Base-by-base conservation (phyloP, 2,888 invertebrate genomes). In the Chironomus riparius region DNA sequence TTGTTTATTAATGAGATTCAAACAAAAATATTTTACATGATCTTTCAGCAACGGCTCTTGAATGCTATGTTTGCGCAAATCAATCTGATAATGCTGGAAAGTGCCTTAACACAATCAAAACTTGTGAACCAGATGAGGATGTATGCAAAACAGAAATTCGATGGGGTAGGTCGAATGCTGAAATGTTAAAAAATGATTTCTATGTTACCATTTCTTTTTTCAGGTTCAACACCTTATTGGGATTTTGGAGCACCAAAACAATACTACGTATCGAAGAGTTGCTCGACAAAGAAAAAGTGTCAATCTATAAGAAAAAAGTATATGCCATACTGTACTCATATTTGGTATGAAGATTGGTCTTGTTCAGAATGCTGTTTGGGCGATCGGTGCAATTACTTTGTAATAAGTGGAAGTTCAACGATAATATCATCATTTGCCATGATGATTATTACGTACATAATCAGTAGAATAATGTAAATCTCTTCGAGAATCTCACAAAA, bases 311-410 rank as follows among this genome's bases (percentile, higher is more conserved):
- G 92, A 77, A 88, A 87, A 76, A 86, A 87, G 56, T 89, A 89
- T 80, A 93, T 92, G 91, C 88, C 88, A 6, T 87, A 90, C 77
- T 97, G 96, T 81, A 93, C 94, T 1, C 91, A 94, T 80, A 93
- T 96, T 79, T 94, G 94, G 96, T 98, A 97, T 81, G 92, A 95
- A 81, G 97, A 98, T 84, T 98, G 97, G 98, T 91, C 91, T 78
- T 98, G 97, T 84, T 92, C 94, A 0, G 96, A 97, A 82, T 98
- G 97, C 84, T 98, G 98, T 82, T 92, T 92, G 81, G 97, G 97
- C 71, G 97, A 98, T 83, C 88, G 94, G 76, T 98, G 97, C 84
- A 98, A 98, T 84, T 97, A 94, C 83, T 98, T 91, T 83, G 90
- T 95, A 71, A 94, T 97, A 13, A 73, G 73, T 38, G 65, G 73